Base-by-base conservation (phyloP, 2,797 vertebrate species). In the Thunnus albacares region DNA sequence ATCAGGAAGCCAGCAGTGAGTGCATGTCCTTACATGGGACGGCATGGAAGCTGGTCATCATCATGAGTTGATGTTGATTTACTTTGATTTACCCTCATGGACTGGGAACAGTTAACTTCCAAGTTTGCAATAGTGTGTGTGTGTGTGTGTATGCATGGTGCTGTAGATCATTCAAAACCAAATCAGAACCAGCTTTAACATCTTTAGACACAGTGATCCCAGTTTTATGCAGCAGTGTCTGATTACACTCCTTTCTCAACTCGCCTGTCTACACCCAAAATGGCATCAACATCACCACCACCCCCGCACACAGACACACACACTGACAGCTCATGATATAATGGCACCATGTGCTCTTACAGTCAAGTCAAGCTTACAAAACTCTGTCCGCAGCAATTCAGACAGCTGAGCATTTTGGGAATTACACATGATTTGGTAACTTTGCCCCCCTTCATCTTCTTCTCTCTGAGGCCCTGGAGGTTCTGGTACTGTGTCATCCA, bases 391-490 rank as follows among this genome's bases (percentile, higher is more conserved):
- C 71, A 85, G 72, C 53, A 61, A 70, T 74, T 82, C 43, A 65
- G 49, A 65, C 60, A 15, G 53, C 35, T 17, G 10, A 38, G 41
- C 38, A 12, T 45, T 76, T 35, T 22, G 64, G 69, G 80, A 90
- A 84, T 88, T 87, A 43, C 51, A 83, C 77, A 85, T 67, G 70
- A 66, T 86, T 78, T 80, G 17, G 71, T 74, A 83, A 84, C 49
- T 18, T 58, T 59, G 35, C 57, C 45, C 62, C 56, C 70, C 69
- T 64, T 75, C 22, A 38, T 61, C 64, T 65, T 63, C n/a, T 64
- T 77, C 53, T 64, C 22, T 71, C 66, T 14, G 26, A 52, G 58
- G 4, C 52, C 53, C 56, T 13, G 15, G 64, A 65, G 53, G 38
- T 30, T 67, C 33, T 63, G 58, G 57, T 43, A 64, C 35, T 49